A percentile compares a stretch with the other conserved stretches of the same genome.
phyloP scores from a whole-genome alignment of 2,113 vertebrate genomes.

The Oncorhynchus kisutch region DNA sequence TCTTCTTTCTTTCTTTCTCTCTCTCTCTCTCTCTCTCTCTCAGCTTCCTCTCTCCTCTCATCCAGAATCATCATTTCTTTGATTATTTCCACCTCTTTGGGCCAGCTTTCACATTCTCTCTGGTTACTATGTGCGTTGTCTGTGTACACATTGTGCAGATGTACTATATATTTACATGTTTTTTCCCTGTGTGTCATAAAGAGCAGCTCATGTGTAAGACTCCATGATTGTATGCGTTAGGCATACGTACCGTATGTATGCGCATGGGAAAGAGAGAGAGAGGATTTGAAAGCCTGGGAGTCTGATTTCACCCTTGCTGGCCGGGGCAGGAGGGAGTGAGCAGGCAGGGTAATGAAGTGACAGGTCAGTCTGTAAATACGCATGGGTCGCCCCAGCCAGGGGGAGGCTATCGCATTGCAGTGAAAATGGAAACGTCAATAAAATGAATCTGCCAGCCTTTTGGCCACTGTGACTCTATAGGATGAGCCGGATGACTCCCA shows the following conservation, averaged over 20 bases:
- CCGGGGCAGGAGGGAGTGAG: slow-evolving; percentile 85
- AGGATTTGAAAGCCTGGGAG: slow-evolving; percentile 67
- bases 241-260: slow-evolving; percentile 33
- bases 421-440: slow-evolving; percentile 99
- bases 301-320: slow-evolving; percentile 89
- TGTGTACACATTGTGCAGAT: neutral
- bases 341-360: slow-evolving; percentile 95
- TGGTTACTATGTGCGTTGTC: slow-evolving; percentile 12
- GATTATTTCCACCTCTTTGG: slow-evolving; percentile 59
- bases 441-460: slow-evolving; percentile 98
- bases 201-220: slow-evolving; percentile 12
- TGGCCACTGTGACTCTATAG: slow-evolving; percentile 81
- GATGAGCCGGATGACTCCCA: slow-evolving; percentile 70
- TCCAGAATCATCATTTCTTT: slow-evolving; percentile 58
- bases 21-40: slow-evolving; percentile 8
- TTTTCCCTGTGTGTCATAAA: neutral
- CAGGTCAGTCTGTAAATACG: slow-evolving; percentile 98
- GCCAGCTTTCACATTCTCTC: slow-evolving; percentile 37
- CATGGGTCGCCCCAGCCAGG: slow-evolving; percentile 86
- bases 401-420: slow-evolving; percentile 92
- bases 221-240: slow-evolving; percentile 6
- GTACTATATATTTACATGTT: slow-evolving; percentile 1
- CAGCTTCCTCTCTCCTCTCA: slow-evolving; percentile 36
- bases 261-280: slow-evolving; percentile 59
- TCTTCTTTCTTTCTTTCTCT: slow-evolving; percentile 24